phyloP scores from a whole-genome alignment of 2,113 vertebrate genomes.

The Paedocypris sp. region DNA sequence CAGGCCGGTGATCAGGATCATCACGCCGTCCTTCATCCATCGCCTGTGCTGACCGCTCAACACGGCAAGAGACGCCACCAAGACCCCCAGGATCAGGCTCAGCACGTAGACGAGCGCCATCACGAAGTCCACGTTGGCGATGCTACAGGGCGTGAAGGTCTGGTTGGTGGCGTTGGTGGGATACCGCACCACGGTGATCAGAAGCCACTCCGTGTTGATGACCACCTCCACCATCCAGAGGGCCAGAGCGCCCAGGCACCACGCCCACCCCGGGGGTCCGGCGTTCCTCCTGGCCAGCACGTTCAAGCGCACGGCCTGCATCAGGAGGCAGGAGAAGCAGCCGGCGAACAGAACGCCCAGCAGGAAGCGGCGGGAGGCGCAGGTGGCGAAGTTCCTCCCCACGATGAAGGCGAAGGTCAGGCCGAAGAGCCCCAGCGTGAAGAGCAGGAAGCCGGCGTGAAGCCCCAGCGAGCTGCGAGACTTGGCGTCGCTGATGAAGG shows the following conservation, averaged over 20 bases:
- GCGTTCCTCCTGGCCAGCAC: constrained; percentile 58
- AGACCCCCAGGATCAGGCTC: constrained; percentile 62
- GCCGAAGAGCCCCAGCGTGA: constrained; percentile 77
- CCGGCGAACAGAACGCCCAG: constrained; percentile 81
- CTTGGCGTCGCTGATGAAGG: constrained; percentile 66
- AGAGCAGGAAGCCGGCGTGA: constrained; percentile 68
- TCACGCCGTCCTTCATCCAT: constrained; percentile 67
- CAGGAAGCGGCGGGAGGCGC: constrained; percentile 79
- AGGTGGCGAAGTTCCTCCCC: constrained; percentile 74
- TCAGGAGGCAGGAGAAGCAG: constrained; percentile 82
- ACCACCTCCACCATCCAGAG: constrained; percentile 80
- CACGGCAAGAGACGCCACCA: constrained; percentile 52
- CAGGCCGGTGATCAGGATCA: constrained; percentile 61
- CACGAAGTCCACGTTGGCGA: constrained; percentile 78
- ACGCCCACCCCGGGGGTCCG: constrained; percentile 60
- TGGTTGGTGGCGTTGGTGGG: not conserved
- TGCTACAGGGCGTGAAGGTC: constrained; percentile 52
- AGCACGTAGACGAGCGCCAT: constrained; percentile 91
- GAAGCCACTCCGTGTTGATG: constrained; percentile 88
- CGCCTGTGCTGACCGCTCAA: constrained; percentile 62
- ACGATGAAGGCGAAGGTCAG: constrained; percentile 85
- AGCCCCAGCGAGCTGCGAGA: constrained; percentile 67
- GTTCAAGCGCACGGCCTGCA: constrained; percentile 72
- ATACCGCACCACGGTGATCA: constrained; percentile 73
- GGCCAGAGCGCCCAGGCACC: constrained; percentile 60